Evolutionary conservation across 2,888 invertebrate species (phyloP).

Genomic region (Phengaris alcon): DNA sequence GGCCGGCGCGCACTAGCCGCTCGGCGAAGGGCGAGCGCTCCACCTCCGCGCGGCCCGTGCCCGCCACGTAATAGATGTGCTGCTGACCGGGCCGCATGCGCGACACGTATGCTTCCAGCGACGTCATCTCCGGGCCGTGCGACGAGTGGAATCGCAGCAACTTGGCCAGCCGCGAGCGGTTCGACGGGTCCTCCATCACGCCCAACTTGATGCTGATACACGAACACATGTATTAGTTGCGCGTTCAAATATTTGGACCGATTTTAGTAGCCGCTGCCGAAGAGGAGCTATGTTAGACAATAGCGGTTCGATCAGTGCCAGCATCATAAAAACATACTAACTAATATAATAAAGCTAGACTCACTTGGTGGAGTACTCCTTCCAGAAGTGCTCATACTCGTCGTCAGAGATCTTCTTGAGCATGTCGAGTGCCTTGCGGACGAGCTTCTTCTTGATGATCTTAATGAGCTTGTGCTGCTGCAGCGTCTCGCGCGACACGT

Average conservation of each 20-base stretch:
- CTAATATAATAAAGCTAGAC: constrained; percentile 43
- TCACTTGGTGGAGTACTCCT: constrained; percentile 98
- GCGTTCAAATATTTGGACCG: not conserved
- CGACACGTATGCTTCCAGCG: constrained; percentile 92
- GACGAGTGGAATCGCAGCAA: constrained; percentile 95
- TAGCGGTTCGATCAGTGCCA: no score
- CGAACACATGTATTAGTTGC: not conserved
- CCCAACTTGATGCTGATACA: constrained; percentile 90
- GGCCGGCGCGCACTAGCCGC: constrained; percentile 93
- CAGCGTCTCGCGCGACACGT: constrained; percentile 97
- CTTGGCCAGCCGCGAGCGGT: constrained; percentile 97
- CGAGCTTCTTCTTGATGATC: constrained; percentile 99
- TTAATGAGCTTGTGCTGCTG: constrained; percentile 99
- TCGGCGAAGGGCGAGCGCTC: constrained; percentile 97
- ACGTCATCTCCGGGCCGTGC: constrained; percentile 82
- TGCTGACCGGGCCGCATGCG: constrained; percentile 98
- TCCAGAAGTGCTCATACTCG: constrained; percentile 97
- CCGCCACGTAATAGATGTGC: constrained; percentile 97
- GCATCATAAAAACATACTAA: no score
- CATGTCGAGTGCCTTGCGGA: constrained; percentile 98
- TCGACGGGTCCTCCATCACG: constrained; percentile 97
- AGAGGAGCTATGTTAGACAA: no score
- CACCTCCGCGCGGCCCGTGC: constrained; percentile 90
- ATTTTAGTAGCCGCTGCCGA: not conserved
- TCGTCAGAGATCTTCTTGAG: constrained; percentile 96